These are phyloP conservation scores for Cyprinodon brontotheroides DNA, from an alignment of 2,113 vertebrate species.

Conservation along the genomic window DNA sequence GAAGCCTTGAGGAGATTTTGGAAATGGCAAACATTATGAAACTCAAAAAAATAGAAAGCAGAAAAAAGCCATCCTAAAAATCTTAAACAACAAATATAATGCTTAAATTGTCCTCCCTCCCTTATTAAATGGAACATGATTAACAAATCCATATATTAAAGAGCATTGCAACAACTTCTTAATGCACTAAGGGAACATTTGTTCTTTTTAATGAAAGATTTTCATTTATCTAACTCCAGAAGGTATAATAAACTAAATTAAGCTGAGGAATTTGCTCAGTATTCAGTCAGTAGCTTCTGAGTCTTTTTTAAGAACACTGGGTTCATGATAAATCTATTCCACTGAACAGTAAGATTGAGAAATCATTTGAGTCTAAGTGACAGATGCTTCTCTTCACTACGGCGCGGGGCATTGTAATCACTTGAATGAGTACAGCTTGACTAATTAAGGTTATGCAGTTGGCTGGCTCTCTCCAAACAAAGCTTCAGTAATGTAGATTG, in stretches of 20 bases:
- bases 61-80: slow-evolving; percentile 11
- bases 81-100: slow-evolving; percentile 8
- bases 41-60: slow-evolving; percentile 61
- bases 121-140: background rate
- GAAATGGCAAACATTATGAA: slow-evolving; percentile 75
- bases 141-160: background rate
- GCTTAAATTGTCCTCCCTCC: background rate
- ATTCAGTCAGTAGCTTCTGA: slow-evolving; percentile 14
- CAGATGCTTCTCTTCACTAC: slow-evolving; percentile 72
- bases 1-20: slow-evolving; percentile 64
- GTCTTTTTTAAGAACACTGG: slow-evolving; percentile 32
- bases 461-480: slow-evolving; percentile 72
- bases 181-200: background rate
- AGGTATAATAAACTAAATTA: background rate
- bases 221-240: background rate
- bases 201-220: background rate
- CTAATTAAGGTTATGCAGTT: slow-evolving; percentile 76
- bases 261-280: slow-evolving; percentile 12
- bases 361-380: slow-evolving; percentile 69
- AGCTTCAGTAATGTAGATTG: slow-evolving; percentile 53
- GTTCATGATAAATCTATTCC: slow-evolving; percentile 36
- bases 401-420: slow-evolving; percentile 69
- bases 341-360: slow-evolving; percentile 58
- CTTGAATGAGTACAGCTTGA: slow-evolving; percentile 74
- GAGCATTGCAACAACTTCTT: background rate